These are phyloP conservation scores for Serripes groenlandicus DNA, from an alignment of 2,888 invertebrate species.

Conservation along the genomic window DNA sequence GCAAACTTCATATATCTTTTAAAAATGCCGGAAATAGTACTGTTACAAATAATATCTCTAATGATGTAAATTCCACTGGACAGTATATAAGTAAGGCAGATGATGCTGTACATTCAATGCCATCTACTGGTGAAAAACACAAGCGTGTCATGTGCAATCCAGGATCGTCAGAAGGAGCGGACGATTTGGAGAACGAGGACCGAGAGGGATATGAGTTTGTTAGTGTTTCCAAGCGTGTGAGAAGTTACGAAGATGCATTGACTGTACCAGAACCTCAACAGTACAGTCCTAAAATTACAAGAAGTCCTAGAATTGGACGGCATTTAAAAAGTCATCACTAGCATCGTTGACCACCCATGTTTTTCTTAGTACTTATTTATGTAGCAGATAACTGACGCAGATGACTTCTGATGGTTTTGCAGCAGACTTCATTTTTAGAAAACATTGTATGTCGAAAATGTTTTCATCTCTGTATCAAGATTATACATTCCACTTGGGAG, in stretches of 20 bases:
- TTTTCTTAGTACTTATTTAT: neutral
- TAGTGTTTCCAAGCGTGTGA: slow-evolving; percentile 62
- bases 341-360: slow-evolving; percentile 15
- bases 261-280: slow-evolving; percentile 28
- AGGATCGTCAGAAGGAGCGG: slow-evolving; percentile 11
- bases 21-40: neutral
- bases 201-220: slow-evolving; percentile 60
- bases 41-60: neutral
- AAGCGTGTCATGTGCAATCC: slow-evolving; percentile 64
- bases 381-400: neutral
- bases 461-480: too few species aligned
- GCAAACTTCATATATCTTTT: slow-evolving; percentile 2
- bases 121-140: slow-evolving; percentile 45
- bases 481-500: too few species aligned
- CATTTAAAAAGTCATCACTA: slow-evolving; percentile 41
- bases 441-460: too few species aligned
- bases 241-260: slow-evolving; percentile 47
- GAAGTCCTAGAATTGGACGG: slow-evolving; percentile 58
- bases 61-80: neutral
- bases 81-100: neutral
- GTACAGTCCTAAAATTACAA: slow-evolving; percentile 56
- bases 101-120: slow-evolving; percentile 47
- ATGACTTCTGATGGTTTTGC: neutral
- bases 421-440: neutral
- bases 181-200: slow-evolving; percentile 19